Conservation (phyloP, 2,113 vertebrate species). For the Isichthys henryi region DNA sequence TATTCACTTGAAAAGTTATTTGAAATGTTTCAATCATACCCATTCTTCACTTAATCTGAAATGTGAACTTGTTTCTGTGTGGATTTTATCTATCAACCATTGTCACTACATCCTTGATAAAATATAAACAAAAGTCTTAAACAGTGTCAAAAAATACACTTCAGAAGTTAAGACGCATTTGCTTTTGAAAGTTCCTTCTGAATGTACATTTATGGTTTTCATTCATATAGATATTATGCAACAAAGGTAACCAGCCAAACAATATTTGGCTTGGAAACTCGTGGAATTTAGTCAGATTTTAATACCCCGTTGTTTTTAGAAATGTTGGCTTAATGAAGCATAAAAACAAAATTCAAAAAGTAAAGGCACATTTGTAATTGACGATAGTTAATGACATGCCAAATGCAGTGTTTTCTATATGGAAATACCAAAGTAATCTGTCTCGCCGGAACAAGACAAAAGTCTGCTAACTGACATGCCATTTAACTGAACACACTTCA, state of each 20-base stretch:
- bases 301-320: constrained; percentile 28
- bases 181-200: not conserved
- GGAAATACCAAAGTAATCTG: constrained; percentile 49
- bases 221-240: not conserved
- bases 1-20: not conserved
- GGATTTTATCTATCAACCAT: not conserved
- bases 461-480: constrained; percentile 20
- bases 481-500: not conserved
- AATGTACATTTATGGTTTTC: not conserved
- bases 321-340: constrained; percentile 42
- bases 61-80: not conserved
- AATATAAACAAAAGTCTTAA: not conserved
- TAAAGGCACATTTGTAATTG: constrained; percentile 47
- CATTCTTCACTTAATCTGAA: not conserved
- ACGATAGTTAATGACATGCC: constrained; percentile 40
- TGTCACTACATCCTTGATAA: not conserved
- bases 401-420: constrained; percentile 45
- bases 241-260: not conserved
- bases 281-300: constrained; percentile 32
- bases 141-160: not conserved
- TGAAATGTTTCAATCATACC: not conserved
- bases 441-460: constrained; percentile 43
- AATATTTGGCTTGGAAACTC: constrained; percentile 17
- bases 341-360: constrained; percentile 47
- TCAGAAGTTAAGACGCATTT: not conserved